Conservation (phyloP, 2,113 vertebrate species). For the Patagioenas fasciata region DNA sequence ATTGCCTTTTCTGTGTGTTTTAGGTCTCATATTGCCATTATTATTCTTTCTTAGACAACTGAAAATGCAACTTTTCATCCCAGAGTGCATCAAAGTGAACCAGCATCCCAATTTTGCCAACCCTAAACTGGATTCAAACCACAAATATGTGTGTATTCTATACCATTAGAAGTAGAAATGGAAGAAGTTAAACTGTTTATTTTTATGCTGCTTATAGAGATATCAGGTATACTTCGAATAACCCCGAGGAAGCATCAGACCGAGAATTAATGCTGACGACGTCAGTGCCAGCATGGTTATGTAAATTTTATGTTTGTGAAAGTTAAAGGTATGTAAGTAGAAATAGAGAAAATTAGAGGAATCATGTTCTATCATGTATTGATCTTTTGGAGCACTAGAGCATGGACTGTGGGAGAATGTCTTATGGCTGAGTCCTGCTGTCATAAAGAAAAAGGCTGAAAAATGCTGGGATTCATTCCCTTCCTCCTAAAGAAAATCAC, state of each 20-base stretch:
- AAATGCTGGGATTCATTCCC: neutral
- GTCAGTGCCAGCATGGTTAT: neutral
- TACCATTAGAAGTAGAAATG: neutral
- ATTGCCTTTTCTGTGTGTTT: neutral
- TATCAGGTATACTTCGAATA: neutral
- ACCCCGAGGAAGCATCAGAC: neutral
- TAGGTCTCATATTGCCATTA: neutral
- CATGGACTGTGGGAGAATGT: neutral
- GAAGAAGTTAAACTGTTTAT: neutral
- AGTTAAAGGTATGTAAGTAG: neutral
- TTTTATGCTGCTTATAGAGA: neutral
- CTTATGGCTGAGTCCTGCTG: neutral
- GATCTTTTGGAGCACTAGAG: neutral
- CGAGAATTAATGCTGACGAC: neutral
- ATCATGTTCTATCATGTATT: neutral
- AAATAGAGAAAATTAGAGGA: neutral
- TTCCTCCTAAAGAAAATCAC: neutral
- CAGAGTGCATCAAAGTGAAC: neutral
- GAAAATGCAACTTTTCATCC: neutral
- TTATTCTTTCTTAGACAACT: neutral
- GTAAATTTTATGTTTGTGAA: neutral
- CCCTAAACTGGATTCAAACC: neutral
- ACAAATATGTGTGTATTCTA: neutral
- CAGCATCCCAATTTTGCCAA: neutral
- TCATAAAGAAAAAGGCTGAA: conserved; percentile 10